Conservation (phyloP, 1,140 invertebrate species). For the Anagrus nilaparvatae region DNA sequence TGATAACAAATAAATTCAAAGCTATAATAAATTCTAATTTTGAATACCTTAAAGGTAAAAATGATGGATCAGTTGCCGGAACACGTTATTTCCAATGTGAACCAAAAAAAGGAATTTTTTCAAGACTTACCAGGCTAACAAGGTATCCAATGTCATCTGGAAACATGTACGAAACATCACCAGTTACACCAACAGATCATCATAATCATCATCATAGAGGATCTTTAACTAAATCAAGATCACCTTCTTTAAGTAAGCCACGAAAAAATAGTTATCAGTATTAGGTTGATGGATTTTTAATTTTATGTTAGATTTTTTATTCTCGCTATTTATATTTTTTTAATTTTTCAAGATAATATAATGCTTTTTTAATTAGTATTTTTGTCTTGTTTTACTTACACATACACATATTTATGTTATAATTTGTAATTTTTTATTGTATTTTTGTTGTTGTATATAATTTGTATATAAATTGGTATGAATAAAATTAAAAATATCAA, state of each 20-base stretch:
- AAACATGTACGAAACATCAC: constrained; percentile 25
- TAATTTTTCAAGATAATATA: background rate
- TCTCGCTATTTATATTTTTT: constrained; percentile 14
- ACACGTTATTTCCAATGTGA: constrained; percentile 90
- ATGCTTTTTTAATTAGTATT: background rate
- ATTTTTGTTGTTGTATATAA: too few species aligned
- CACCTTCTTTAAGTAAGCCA: constrained; percentile 38
- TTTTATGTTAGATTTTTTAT: too few species aligned
- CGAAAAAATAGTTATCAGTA: constrained; percentile 25
- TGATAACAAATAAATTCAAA: background rate
- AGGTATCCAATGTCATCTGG: constrained; percentile 47
- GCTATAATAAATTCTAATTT: constrained; percentile 2
- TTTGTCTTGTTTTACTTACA: constrained; percentile 3
- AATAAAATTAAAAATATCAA: too few species aligned
- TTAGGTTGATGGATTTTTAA: too few species aligned
- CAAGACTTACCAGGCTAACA: constrained; percentile 78
- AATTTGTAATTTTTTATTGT: constrained; percentile 10
- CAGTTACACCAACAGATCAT: constrained; percentile 32
- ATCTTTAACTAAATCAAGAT: constrained; percentile 31
- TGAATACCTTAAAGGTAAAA: constrained; percentile 64
- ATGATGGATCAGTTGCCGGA: constrained; percentile 91
- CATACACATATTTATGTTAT: constrained; percentile 1
- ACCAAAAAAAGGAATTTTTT: constrained; percentile 87
- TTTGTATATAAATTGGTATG: too few species aligned
- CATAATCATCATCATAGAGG: constrained; percentile 31